A percentile compares a stretch with the other conserved stretches of the same genome.
Evolutionary conservation across 37 sponge, comb jelly and placozoan genomes (phyloP).

Genomic region (Hormiphora californensis): DNA sequence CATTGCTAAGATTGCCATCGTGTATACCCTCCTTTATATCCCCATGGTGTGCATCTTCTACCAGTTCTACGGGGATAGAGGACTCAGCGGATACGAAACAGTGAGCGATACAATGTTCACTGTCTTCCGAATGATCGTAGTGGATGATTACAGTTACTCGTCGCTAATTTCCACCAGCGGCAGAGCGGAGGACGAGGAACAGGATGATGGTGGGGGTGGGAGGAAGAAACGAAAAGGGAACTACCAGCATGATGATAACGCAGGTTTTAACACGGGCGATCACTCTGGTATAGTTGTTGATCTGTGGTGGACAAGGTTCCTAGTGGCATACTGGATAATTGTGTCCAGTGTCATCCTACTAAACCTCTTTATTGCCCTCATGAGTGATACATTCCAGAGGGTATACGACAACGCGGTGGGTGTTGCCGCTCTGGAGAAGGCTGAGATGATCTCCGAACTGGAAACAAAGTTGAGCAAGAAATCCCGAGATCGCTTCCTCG

Average conservation of each 20-base stretch:
- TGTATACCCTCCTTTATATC: slow-evolving; percentile 16
- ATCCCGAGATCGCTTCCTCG: slow-evolving; percentile 21
- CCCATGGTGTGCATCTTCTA: slow-evolving; percentile 55
- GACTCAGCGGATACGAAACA: neutral
- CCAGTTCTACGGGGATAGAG: neutral
- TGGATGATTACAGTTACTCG: slow-evolving; percentile 46
- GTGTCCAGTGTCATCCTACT: slow-evolving; percentile 48
- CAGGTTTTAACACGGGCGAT: neutral
- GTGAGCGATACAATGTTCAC: slow-evolving; percentile 18
- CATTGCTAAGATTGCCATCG: slow-evolving; percentile 2
- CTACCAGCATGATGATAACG: neutral
- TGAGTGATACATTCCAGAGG: slow-evolving; percentile 36
- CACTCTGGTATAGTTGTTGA: neutral
- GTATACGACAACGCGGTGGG: slow-evolving; percentile 49
- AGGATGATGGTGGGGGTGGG: neutral
- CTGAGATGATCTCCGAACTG: slow-evolving; percentile 31
- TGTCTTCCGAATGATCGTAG: slow-evolving; percentile 48
- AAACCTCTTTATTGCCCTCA: slow-evolving; percentile 41
- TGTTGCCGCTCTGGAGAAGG: slow-evolving; percentile 41
- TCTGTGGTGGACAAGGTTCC: slow-evolving; percentile 41
- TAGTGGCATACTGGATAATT: slow-evolving; percentile 44
- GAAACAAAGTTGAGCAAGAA: slow-evolving; percentile 26
- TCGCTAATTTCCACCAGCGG: neutral
- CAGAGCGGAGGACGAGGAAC: neutral
- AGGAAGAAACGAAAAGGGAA: neutral